Evolutionary conservation across 2,113 vertebrate species (phyloP), one percentile per base, ranked within the genome.

Genomic region (Silurus asotus): DNA sequence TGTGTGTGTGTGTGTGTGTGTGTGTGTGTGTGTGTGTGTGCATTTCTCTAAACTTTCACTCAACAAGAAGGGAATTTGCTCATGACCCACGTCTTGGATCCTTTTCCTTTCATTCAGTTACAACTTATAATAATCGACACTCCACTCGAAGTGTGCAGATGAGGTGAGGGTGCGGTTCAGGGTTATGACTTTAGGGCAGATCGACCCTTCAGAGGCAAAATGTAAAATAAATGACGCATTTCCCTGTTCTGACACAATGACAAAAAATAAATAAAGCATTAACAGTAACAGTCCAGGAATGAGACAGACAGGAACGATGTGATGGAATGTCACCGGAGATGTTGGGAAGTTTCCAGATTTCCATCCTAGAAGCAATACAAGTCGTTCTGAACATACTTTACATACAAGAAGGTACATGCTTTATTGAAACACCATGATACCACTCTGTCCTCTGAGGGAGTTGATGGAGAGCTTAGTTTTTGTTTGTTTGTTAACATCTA

Each of bases 51-150:
- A 28, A 83, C 81, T 19, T 37, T 72, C 14, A 51, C 20, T 48
- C 48, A 64, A 72, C 25, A 75, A 28, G 61, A 83, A 80, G 65
- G 84, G 75, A 86, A 81, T 76, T 84, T 49, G n/a, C 51, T 67
- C 23, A 51, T 84, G 72, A 62, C 72, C 20, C 8, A 9, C 53
- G 65, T 75, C 67, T 62, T 8, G 15, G 20, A 56, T 61, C 37
- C 23, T 20, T 88, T 76, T 49, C 37, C 51, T 84, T n/a, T 84
- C 61, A 75, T 84, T 45, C n/a, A 28, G 76, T 58, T 79, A 19
- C 20, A 76, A 76, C 20, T 53, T 51, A 19, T 61, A 11, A 19
- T 17, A 79, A 6, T 79, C 14, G 59, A 37, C 25, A 78, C 76
- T 58, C 76, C 19, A 58, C 56, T 56, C n/a, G 10, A 61, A 80